Evolutionary conservation across 2,113 vertebrate species (phyloP).

Genomic region (Lonchura striata): DNA sequence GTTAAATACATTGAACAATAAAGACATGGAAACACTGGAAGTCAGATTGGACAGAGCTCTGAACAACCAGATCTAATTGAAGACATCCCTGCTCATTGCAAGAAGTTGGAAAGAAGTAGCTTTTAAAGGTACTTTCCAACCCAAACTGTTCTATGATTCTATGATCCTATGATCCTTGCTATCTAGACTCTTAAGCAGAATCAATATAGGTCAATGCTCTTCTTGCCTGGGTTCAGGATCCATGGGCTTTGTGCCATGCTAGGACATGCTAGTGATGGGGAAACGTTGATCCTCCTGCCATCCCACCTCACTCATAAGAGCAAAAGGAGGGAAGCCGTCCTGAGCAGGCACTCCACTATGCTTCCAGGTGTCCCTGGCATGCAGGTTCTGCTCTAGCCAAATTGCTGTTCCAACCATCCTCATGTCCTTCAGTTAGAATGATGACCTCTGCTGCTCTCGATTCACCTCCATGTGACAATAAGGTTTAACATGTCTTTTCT

Average conservation of each 20-base stretch:
- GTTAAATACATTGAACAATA: not conserved
- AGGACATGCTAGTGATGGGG: not conserved
- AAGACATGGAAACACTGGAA: not conserved
- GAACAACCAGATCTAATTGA: not conserved
- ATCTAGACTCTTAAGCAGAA: not conserved
- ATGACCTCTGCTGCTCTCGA: not conserved
- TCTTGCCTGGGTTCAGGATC: not conserved
- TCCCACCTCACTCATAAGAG: not conserved
- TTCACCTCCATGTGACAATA: not conserved
- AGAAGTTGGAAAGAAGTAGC: not conserved
- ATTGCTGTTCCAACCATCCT: not conserved
- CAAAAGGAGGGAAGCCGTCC: not conserved
- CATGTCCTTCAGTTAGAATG: rapidly evolving
- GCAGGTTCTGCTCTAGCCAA: rapidly evolving
- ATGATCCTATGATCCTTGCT: not conserved
- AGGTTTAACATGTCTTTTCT: not conserved
- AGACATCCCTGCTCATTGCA: not conserved
- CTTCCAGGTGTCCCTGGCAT: not conserved
- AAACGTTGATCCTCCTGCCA: rapidly evolving
- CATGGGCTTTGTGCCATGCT: rapidly evolving
- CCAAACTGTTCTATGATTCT: not conserved
- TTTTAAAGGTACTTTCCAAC: not conserved
- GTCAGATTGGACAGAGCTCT: rapidly evolving
- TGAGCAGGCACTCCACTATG: not conserved
- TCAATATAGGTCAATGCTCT: not conserved